Conservation (phyloP, 2,888 invertebrate species). For the Lasioglossum pauxillum region DNA sequence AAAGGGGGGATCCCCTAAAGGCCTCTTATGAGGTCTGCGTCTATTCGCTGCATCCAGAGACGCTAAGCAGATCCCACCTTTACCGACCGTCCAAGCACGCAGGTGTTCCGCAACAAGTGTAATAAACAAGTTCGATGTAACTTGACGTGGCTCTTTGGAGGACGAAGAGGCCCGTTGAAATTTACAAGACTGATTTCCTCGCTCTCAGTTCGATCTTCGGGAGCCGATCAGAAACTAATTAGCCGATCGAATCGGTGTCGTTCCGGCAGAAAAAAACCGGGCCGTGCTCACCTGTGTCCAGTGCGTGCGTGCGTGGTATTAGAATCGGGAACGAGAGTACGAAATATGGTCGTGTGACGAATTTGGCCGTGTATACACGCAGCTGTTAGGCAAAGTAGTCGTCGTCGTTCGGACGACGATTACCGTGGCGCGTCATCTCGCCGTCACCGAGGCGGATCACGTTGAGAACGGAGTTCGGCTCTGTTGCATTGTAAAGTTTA, state of each 20-base stretch:
- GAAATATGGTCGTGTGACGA: conserved; percentile 27
- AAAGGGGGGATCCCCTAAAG: no score
- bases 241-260: conserved; percentile 30
- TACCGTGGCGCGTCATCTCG: conserved; percentile 16
- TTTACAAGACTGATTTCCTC: conserved; percentile 58
- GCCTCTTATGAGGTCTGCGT: no score
- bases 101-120: no score
- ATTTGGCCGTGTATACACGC: conserved; percentile 40
- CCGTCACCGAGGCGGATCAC: conserved; percentile 40
- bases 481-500: conserved; percentile 82
- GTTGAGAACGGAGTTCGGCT: conserved; percentile 72
- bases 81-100: no score
- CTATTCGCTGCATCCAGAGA: no score
- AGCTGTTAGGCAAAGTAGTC: conserved; percentile 25
- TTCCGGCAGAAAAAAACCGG: conserved; percentile 14
- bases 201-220: conserved; percentile 33
- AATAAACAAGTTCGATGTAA: no score
- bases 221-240: conserved; percentile 30
- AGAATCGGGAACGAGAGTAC: conserved; percentile 56
- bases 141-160: no score
- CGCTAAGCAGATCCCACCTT: no score
- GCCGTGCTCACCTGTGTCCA: conserved; percentile 58
- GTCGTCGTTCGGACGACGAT: conserved; percentile 33
- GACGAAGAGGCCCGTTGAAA: conserved; percentile 17
- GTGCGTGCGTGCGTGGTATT: conserved; percentile 52